These are phyloP conservation scores for Folsomia manolachei DNA, from an alignment of 2,888 invertebrate species.

Conservation along the genomic window DNA sequence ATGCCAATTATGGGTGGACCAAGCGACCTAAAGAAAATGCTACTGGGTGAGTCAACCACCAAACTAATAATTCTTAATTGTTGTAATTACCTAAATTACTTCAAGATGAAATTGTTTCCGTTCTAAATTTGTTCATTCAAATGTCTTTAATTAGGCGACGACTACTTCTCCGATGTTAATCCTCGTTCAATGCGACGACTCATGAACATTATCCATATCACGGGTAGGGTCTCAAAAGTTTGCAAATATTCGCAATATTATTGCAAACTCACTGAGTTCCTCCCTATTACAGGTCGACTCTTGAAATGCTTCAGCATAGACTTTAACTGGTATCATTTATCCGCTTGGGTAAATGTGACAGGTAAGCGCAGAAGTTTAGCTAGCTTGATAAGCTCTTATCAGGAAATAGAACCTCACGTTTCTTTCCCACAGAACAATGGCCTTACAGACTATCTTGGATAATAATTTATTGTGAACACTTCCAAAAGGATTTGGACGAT, in stretches of 20 bases:
- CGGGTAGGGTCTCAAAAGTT: conserved; percentile 61
- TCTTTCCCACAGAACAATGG: conserved; percentile 99
- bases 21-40: conserved; percentile 72
- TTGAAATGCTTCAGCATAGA: conserved; percentile 98
- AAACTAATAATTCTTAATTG: too few relatives aligned
- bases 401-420: too few relatives aligned
- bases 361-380: too few relatives aligned
- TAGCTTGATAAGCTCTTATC: too few relatives aligned
- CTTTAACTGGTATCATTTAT: conserved; percentile 97
- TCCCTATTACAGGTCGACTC: conserved; percentile 70
- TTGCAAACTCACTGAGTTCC: not conserved
- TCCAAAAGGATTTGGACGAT: conserved; percentile 83
- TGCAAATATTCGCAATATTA: not conserved
- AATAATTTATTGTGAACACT: conserved; percentile 86
- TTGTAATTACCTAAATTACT: too few relatives aligned
- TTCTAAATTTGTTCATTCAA: too few relatives aligned
- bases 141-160: too few relatives aligned
- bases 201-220: conserved; percentile 95
- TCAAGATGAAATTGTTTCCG: too few relatives aligned
- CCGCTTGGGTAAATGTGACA: conserved; percentile 98
- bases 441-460: conserved; percentile 97
- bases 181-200: conserved; percentile 92
- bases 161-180: conserved; percentile 98
- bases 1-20: conserved; percentile 65
- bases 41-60: too few relatives aligned